phyloP scores from a whole-genome alignment of 2,113 vertebrate genomes.

The Tachuris rubrigastra region DNA sequence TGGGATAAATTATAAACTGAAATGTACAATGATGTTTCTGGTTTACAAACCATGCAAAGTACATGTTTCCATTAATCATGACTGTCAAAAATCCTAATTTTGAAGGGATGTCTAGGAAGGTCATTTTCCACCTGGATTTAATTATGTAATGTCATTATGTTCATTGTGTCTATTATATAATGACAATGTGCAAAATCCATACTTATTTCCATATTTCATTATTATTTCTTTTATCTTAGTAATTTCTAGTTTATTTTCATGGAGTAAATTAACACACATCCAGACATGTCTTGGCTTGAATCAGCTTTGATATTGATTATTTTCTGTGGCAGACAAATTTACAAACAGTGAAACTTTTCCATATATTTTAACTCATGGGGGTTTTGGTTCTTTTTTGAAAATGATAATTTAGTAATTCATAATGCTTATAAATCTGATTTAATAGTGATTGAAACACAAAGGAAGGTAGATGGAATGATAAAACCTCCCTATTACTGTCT shows the following conservation, averaged over 20 bases:
- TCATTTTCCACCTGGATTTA: slow-evolving; percentile 64
- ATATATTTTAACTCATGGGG: neutral
- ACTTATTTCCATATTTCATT: slow-evolving; percentile 32
- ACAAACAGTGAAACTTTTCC: neutral
- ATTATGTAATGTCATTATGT: slow-evolving; percentile 64
- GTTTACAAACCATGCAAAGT: slow-evolving; percentile 56
- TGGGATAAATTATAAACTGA: slow-evolving; percentile 58
- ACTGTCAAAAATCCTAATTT: slow-evolving; percentile 46
- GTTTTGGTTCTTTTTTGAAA: neutral
- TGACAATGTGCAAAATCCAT: neutral
- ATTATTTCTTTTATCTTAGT: neutral
- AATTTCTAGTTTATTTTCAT: neutral
- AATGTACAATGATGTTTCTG: slow-evolving; percentile 30
- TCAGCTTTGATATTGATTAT: neutral
- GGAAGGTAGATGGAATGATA: slow-evolving; percentile 9
- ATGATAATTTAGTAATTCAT: neutral
- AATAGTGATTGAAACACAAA: slow-evolving; percentile 7
- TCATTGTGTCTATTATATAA: slow-evolving; percentile 53
- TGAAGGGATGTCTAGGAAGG: slow-evolving; percentile 41
- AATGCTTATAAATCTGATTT: neutral
- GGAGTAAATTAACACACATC: neutral
- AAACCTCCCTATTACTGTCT: neutral
- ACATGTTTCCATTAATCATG: slow-evolving; percentile 49
- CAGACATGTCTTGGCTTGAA: neutral
- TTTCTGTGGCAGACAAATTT: slow-evolving; percentile 4